Evolutionary conservation across 2,888 invertebrate species (phyloP), one percentile per base, ranked within the genome.

Genomic region (Chrysopilus asiliformis): DNA sequence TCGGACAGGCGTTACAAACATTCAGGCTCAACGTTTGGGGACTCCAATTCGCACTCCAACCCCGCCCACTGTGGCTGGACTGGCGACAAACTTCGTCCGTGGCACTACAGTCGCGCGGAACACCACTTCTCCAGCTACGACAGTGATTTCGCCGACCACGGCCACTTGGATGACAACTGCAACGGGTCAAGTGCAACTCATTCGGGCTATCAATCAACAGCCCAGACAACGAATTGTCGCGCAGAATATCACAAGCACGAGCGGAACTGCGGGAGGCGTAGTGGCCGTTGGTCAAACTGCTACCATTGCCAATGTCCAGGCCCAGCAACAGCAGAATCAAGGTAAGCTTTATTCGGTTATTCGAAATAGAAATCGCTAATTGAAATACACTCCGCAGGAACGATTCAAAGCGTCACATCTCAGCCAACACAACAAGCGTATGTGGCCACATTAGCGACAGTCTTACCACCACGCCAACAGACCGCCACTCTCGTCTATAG

Each of bases 401-500:
- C 42, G 12, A 38, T 51, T 15, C 53, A 53, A 42, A 43, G 56
- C 3, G 50, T 56, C 4, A 34, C 44, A 24, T 36, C 43, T 6
- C 48, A 52, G 24, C 48, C 47, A 12, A 48, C 48, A 16, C 48
- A 47, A 27, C 55, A 52, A 43, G 56, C 62, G 1, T 64, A 57
- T 47, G 63, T 64, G n/a, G 59, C 64, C 2, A 53, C 54, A 3
- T 37, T 54, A 26, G 53, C 54, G 4, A 56, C 62, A 2, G 63
- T 64, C 2, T 22, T 63, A 32, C 62, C 61, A 13, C 60, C 58
- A 3, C 53, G 58, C 2, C 58, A 57, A 36, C 58, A 55, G 41
- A 51, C 54, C 12, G 62, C 64, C 7, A 62, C 63, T 1, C 50
- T 64, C 1, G 62, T 64, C 4, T 64, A 63, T 39, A 57, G 58